phyloP scores from a whole-genome alignment of 1,140 invertebrate species.

The Sarcophaga bullata region DNA sequence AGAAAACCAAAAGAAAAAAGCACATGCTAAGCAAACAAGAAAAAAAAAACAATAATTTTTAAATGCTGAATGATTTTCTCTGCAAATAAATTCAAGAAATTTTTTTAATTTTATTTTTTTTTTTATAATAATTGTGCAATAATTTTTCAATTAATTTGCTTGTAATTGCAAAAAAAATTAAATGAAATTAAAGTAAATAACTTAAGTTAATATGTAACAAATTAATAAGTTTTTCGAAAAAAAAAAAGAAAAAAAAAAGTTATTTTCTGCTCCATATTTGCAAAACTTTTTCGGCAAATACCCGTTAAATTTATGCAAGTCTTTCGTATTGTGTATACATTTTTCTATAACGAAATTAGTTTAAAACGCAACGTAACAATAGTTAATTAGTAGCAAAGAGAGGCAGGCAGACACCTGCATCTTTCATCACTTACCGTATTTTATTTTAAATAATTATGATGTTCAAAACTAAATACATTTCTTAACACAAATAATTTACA shows the following conservation, averaged over 20 bases:
- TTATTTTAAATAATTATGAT: too few species aligned
- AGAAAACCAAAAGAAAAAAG: not conserved
- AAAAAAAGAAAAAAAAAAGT: too few species aligned
- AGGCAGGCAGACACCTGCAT: too few species aligned
- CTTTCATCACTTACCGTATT: too few species aligned
- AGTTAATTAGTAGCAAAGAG: not conserved
- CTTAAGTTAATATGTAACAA: too few species aligned
- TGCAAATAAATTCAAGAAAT: not conserved
- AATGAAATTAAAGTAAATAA: too few species aligned
- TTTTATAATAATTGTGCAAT: not conserved
- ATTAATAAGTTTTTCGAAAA: too few species aligned
- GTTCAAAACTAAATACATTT: too few species aligned
- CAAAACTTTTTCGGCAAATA: not conserved
- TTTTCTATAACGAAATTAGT: not conserved
- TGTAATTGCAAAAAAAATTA: not conserved
- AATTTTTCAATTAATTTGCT: not conserved
- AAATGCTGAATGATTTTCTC: not conserved
- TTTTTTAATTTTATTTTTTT: not conserved
- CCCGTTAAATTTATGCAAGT: not conserved
- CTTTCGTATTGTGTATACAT: not conserved
- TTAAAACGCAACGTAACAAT: not conserved
- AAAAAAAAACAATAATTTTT: not conserved
- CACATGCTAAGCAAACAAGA: conserved; percentile 11
- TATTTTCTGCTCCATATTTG: too few species aligned
- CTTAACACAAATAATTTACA: too few species aligned